These are phyloP conservation scores for Rhinichthys klamathensis DNA, from an alignment of 2,113 vertebrate genomes.

Conservation along the genomic window DNA sequence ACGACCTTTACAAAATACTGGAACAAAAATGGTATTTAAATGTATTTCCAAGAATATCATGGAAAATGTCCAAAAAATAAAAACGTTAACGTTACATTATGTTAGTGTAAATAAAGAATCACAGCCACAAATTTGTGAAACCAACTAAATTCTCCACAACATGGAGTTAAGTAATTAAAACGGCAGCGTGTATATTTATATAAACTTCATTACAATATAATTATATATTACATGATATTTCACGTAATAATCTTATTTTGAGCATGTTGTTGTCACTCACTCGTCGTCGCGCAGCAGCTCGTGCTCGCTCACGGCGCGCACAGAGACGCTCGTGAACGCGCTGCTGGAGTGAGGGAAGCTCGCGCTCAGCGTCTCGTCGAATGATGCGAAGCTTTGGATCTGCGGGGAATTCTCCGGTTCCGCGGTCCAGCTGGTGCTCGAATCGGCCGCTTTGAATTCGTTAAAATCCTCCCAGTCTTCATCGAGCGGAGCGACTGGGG, in stretches of 20 bases:
- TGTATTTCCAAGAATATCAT: not conserved
- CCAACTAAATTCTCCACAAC: not conserved
- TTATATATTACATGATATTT: not conserved
- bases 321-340: constrained; percentile 79
- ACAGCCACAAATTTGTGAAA: not conserved
- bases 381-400: constrained; percentile 78
- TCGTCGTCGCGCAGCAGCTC: constrained; percentile 89
- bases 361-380: constrained; percentile 87
- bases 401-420: constrained; percentile 75
- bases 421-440: constrained; percentile 70
- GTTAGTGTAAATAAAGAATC: not conserved
- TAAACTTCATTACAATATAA: not conserved
- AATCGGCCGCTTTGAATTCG: constrained; percentile 84
- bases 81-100: not conserved
- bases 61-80: not conserved
- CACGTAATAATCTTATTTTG: not conserved
- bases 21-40: not conserved
- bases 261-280: constrained; percentile 67
- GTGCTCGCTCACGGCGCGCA: constrained; percentile 87
- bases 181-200: not conserved
- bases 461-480: constrained; percentile 98
- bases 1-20: not conserved
- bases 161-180: not conserved
- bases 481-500: constrained; percentile 86
- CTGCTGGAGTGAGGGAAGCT: constrained; percentile 85